phyloP scores from a whole-genome alignment of 2,888 invertebrate species.

The Baronia brevicornis region DNA sequence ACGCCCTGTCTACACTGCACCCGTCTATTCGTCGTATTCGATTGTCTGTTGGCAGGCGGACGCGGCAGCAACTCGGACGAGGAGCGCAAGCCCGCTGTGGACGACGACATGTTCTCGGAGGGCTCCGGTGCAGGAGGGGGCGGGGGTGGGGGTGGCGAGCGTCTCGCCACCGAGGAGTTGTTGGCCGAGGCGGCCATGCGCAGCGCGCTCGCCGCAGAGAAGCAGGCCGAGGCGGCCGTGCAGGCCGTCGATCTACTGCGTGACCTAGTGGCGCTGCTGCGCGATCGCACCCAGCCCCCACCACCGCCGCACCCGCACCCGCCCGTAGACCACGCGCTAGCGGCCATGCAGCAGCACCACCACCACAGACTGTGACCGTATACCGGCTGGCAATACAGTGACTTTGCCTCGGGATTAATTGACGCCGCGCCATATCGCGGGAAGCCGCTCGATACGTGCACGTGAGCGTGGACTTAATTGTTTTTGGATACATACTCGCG shows the following conservation, averaged over 20 bases:
- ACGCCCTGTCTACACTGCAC: too few relatives aligned
- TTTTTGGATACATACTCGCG: too few relatives aligned
- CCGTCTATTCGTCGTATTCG: background rate
- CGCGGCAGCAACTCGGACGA: slow-evolving; percentile 44
- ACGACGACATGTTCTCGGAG: slow-evolving; percentile 59
- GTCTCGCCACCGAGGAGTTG: slow-evolving; percentile 55
- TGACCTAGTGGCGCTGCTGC: slow-evolving; percentile 63
- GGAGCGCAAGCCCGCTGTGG: slow-evolving; percentile 48
- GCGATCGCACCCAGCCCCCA: slow-evolving; percentile 74
- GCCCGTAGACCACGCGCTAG: slow-evolving; percentile 18
- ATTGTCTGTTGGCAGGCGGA: slow-evolving; percentile 18
- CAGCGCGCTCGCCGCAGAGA: slow-evolving; percentile 61
- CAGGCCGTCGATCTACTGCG: slow-evolving; percentile 45
- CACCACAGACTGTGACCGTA: slow-evolving; percentile 22
- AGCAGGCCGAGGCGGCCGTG: slow-evolving; percentile 57
- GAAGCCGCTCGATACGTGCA: too few relatives aligned
- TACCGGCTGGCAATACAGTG: too few relatives aligned
- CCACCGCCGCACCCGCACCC: slow-evolving; percentile 34
- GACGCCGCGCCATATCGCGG: too few relatives aligned
- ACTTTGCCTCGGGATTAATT: too few relatives aligned
- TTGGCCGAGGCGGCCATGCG: slow-evolving; percentile 67
- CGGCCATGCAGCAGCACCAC: slow-evolving; percentile 24
- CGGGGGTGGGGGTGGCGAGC: slow-evolving; percentile 25
- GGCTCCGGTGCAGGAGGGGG: slow-evolving; percentile 29
- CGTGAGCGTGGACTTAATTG: too few relatives aligned